These are phyloP conservation scores for Andrena fulva DNA, from an alignment of 2,888 invertebrate genomes.

Conservation along the genomic window DNA sequence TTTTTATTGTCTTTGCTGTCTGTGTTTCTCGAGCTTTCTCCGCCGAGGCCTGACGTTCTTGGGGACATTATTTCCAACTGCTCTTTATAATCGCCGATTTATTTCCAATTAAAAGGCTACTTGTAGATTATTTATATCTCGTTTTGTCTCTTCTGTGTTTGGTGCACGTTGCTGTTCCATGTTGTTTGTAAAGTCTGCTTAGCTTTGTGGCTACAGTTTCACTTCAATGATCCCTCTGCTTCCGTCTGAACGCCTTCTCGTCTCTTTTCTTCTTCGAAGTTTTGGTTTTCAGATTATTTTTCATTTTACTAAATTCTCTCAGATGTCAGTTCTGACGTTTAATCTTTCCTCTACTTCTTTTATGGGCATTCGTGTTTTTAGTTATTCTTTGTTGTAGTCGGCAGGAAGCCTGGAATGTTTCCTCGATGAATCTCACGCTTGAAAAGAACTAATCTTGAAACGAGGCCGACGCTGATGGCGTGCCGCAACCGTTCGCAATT, in stretches of 20 bases:
- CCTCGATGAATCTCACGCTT: not conserved
- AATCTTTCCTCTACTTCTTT: not conserved
- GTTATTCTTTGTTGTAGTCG: not conserved
- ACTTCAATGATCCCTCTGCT: not conserved
- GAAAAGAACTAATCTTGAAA: constrained; percentile 10
- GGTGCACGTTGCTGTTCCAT: too few relatives aligned
- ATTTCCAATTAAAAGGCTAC: not conserved
- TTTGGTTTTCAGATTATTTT: not conserved
- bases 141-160: not conserved
- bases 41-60: not conserved
- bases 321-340: not conserved
- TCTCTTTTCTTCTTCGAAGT: not conserved
- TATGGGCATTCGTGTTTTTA: not conserved
- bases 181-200: too few relatives aligned
- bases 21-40: not conserved
- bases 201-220: not conserved
- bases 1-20: constrained; percentile 4
- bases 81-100: not conserved
- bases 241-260: not conserved
- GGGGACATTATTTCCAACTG: not conserved
- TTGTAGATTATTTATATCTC: not conserved
- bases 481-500: constrained; percentile 26
- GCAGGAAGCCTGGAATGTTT: not conserved
- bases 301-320: too few relatives aligned
- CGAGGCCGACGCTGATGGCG: not conserved